Conservation (phyloP, 2,113 vertebrate species). For the Melanocharis versteri region DNA sequence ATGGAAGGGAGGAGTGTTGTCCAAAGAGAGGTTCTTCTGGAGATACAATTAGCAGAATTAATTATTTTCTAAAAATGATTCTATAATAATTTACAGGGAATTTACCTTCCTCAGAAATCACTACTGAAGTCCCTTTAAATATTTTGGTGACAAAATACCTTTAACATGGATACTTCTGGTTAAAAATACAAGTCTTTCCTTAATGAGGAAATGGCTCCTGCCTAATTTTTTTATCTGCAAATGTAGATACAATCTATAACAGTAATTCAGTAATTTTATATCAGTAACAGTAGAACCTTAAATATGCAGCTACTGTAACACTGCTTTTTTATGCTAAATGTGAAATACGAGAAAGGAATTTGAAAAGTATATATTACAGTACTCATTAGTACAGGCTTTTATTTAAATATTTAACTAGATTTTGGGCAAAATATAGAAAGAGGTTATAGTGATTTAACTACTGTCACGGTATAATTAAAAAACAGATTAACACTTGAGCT, state of each 20-base stretch:
- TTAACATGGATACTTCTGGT: neutral
- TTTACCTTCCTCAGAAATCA: neutral
- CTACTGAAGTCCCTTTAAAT: neutral
- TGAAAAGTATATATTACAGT: neutral
- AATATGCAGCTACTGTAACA: neutral
- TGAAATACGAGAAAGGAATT: neutral
- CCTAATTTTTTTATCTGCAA: neutral
- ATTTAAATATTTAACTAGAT: conserved; percentile 12
- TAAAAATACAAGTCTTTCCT: neutral
- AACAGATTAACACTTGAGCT: neutral
- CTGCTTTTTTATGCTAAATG: neutral
- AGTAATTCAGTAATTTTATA: neutral
- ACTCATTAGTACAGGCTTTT: neutral
- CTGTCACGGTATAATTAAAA: neutral
- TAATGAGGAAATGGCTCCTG: neutral
- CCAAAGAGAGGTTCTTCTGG: neutral
- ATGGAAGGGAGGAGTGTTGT: neutral
- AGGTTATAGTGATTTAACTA: conserved; percentile 22
- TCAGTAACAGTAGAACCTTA: neutral
- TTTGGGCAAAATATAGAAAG: neutral
- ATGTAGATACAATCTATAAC: neutral
- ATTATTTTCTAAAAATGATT: neutral
- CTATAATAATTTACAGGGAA: neutral
- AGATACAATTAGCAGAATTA: neutral
- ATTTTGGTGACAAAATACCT: neutral